A percentile compares a stretch with the other conserved stretches of the same genome.
These are phyloP conservation scores for Arctopsyche grandis DNA, from an alignment of 1,140 invertebrate species.

Conservation along the genomic window DNA sequence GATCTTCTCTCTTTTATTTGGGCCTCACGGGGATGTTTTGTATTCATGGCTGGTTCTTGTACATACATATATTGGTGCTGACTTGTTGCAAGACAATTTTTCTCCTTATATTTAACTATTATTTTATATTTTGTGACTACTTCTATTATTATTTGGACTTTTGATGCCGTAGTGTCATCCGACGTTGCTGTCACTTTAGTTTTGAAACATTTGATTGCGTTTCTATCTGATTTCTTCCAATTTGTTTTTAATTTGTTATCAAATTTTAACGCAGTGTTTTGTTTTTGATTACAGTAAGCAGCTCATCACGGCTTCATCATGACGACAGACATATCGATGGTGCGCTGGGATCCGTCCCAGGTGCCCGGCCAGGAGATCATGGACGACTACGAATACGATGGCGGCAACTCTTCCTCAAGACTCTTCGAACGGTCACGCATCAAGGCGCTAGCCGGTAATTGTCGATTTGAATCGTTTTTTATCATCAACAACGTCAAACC, in stretches of 20 bases:
- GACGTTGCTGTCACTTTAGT: too few relatives aligned
- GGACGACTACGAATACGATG: constrained; percentile 98
- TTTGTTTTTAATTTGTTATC: background rate
- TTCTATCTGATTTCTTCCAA: background rate
- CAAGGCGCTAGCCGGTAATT: constrained; percentile 94
- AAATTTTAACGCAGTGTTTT: constrained; percentile 3
- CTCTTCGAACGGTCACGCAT: constrained; percentile 99
- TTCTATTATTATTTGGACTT: too few relatives aligned
- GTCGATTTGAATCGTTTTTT: background rate
- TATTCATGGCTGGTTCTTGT: too few relatives aligned
- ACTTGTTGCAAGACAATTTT: too few relatives aligned
- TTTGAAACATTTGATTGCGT: too few relatives aligned
- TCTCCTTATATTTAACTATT: too few relatives aligned
- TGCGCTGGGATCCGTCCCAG: constrained; percentile 91
- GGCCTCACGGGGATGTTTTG: too few relatives aligned
- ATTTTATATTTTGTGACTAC: too few relatives aligned
- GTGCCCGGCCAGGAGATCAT: constrained; percentile 82
- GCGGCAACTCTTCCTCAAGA: constrained; percentile 97
- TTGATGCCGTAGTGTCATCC: too few relatives aligned
- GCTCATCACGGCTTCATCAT: constrained; percentile 69
- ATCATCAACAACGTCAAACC: background rate
- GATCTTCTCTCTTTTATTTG: too few relatives aligned
- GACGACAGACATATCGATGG: constrained; percentile 97
- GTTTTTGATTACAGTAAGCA: constrained; percentile 52
- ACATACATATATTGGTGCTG: too few relatives aligned